Conservation (phyloP, 2,888 invertebrate species). For the Mythimna lalbum region DNA sequence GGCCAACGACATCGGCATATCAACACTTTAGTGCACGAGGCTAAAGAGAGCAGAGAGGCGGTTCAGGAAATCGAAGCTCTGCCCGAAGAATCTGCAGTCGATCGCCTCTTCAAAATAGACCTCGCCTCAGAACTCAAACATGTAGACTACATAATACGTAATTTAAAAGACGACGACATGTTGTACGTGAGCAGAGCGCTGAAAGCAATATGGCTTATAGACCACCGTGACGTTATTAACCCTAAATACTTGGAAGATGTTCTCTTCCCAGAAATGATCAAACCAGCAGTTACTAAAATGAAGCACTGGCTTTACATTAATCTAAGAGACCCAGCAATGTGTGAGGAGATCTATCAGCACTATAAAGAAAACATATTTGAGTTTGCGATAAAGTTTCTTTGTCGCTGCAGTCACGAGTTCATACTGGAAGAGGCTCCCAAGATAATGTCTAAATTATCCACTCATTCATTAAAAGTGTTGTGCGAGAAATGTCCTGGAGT, state of each 20-base stretch:
- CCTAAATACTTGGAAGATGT: constrained; percentile 75
- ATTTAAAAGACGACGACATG: constrained; percentile 79
- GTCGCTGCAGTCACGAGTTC: constrained; percentile 71
- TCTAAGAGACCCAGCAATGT: constrained; percentile 66
- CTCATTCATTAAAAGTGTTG: constrained; percentile 73
- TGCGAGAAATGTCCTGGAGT: constrained; percentile 73
- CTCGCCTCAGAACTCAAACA: constrained; percentile 75
- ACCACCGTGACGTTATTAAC: constrained; percentile 72
- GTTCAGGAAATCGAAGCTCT: constrained; percentile 55
- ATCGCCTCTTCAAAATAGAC: constrained; percentile 80
- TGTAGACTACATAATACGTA: constrained; percentile 74
- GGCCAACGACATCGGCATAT: constrained; percentile 73
- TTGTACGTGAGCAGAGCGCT: constrained; percentile 80
- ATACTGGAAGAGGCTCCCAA: constrained; percentile 67
- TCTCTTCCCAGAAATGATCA: constrained; percentile 78
- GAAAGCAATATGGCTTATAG: constrained; percentile 77
- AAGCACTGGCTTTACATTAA: constrained; percentile 75
- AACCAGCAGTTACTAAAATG: constrained; percentile 73
- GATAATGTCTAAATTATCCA: constrained; percentile 70
- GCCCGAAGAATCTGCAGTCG: constrained; percentile 72
- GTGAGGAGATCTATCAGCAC: constrained; percentile 76
- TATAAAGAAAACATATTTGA: constrained; percentile 69
- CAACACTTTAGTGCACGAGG: constrained; percentile 70
- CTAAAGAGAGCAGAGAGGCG: constrained; percentile 30
- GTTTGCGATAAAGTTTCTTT: constrained; percentile 73